Evolutionary conservation across 2,113 vertebrate species (phyloP).

Genomic region (Notarius lentiginosus): DNA sequence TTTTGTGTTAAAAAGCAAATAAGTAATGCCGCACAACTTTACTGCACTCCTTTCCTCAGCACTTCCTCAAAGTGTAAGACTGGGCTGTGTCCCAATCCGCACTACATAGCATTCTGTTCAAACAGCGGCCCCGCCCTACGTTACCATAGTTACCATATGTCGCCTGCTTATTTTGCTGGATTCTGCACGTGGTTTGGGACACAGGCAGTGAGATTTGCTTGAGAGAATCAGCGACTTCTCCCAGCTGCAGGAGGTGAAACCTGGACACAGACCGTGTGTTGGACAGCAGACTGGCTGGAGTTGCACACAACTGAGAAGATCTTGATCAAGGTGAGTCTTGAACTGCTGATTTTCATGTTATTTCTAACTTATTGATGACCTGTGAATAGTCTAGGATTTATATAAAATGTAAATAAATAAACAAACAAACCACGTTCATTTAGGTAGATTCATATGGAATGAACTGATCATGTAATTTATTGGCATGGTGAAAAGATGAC

Average conservation of each 20-base stretch:
- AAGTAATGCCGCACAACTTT: not conserved
- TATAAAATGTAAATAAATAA: no score
- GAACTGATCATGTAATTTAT: not conserved
- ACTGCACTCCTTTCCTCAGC: not conserved
- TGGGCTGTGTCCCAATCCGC: slow-evolving; percentile 26
- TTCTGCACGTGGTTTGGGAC: not conserved
- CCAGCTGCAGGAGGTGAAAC: not conserved
- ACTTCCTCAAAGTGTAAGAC: not conserved
- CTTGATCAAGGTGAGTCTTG: not conserved
- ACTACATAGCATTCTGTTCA: not conserved
- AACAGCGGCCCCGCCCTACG: not conserved
- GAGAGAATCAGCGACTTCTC: not conserved
- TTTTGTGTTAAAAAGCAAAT: not conserved
- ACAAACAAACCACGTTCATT: not conserved
- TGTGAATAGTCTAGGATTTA: not conserved
- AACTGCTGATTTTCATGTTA: not conserved
- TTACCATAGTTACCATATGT: slow-evolving; percentile 14
- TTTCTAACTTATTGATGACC: not conserved
- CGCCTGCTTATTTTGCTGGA: not conserved
- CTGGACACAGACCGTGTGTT: not conserved
- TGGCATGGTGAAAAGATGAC: not conserved
- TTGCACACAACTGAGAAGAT: not conserved
- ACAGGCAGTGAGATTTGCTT: not conserved
- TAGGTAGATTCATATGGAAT: not conserved
- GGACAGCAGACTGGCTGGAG: not conserved